Evolutionary conservation across 2,113 vertebrate species (phyloP), one percentile per base, ranked within the genome.

Genomic region (Petromus typicus): DNA sequence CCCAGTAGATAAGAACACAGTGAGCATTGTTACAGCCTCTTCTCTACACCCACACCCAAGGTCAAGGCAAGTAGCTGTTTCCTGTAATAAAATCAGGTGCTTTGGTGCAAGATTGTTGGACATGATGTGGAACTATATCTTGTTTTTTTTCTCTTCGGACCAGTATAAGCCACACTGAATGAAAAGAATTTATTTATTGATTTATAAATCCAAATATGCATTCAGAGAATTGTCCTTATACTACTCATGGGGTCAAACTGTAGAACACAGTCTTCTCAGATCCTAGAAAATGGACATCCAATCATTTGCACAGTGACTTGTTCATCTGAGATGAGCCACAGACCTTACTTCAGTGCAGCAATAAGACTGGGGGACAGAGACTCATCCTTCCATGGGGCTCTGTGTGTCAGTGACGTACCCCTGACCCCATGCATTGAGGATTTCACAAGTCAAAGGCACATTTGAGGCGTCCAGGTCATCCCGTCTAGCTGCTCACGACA

Each of bases 141-240:
- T 17, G 13, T 92, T 95, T 48, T 51, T n/a, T 92, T 63, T 22
- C 40, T 89, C 54, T 94, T n/a, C n/a, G 10, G 51, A 23, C 12
- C 32, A 57, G 32, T 67, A 61, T 71, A 66, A 90, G 81, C 66
- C 91, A 73, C 34, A 30, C 37, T 32, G 73, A 54, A 16, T 34
- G 16, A 83, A 73, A 89, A 71, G 2, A 43, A 86, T 78, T n/a
- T n/a, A 43, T n/a, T 59, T 69, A 40, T 75, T 79, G 79, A 23
- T 66, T 51, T 66, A 56, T 82, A 22, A 17, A 78, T n/a, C 45
- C 86, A 80, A 90, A 56, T 67, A 66, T 59, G 54, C 66, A 73
- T 45, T 73, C 16, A 91, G 80, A 61, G 64, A 83, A 57, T 32
- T 85, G 30, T 95, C 54, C 73, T 8, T 76, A 76, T 91, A 23